phyloP scores from a whole-genome alignment of 2,113 vertebrate genomes.

The Axis porcinus region DNA sequence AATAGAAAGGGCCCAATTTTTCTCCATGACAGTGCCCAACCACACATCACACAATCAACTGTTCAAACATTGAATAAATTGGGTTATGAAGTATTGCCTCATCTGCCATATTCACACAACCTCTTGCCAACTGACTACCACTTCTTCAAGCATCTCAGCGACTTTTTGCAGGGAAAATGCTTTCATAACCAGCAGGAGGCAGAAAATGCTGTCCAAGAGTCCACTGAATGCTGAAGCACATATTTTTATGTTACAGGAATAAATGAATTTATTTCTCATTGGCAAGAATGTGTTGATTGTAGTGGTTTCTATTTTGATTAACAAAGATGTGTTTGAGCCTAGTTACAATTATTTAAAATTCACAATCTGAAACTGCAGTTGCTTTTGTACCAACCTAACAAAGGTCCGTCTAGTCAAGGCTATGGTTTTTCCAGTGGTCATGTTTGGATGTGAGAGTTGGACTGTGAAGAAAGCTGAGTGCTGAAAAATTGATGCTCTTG shows the following conservation, averaged over 20 bases:
- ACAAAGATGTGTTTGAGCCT: not conserved
- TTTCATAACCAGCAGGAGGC: not conserved
- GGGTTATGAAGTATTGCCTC: not conserved
- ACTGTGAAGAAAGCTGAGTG: too few species aligned
- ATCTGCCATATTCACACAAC: not conserved
- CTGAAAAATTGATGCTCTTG: too few species aligned
- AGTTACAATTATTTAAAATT: not conserved
- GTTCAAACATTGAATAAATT: not conserved
- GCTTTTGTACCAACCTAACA: not conserved
- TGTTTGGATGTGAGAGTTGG: too few species aligned
- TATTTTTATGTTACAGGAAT: not conserved
- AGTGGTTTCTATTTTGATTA: not conserved
- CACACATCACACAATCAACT: not conserved
- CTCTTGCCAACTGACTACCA: not conserved
- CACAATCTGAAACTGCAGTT: not conserved
- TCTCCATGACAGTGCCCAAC: not conserved
- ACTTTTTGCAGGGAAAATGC: not conserved
- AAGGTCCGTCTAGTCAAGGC: too few species aligned
- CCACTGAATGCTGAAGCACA: not conserved
- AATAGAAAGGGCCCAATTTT: not conserved
- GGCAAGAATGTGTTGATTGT: not conserved
- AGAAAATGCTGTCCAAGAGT: not conserved
- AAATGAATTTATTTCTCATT: not conserved
- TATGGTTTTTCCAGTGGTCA: too few species aligned
- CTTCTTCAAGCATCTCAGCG: not conserved